Base-by-base conservation (phyloP, 1,140 invertebrate genomes). In the Myzus persicae region DNA sequence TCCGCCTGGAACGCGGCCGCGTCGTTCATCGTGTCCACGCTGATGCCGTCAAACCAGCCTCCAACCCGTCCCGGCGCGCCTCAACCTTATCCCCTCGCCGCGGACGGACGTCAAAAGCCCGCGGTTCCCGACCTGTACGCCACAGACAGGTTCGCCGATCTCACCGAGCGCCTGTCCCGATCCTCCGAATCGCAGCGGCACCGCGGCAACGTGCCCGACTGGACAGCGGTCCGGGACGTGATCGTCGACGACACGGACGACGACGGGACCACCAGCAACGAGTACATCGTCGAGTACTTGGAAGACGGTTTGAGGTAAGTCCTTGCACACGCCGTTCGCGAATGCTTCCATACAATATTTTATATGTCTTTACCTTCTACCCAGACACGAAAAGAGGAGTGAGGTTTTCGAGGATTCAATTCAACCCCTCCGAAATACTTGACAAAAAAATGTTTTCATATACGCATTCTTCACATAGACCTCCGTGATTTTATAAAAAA, bases 41-140 rank as follows among this genome's bases (percentile, higher is more conserved):
- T 54, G 48, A 40, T 26, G 48, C 48, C 88, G 48, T 38, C 51
- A 0, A 4, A 11, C 14, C 90, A 36, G 31, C 18, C 46, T 31
- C 42, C 31, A 20, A 22, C 44, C 1, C 76, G 81, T 11, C 48
- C 91, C 4, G 42, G 5, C 36, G 91, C 67, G 9, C 76, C 76
- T 36, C 81, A 85, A 84, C 81, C 46, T 36, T 84, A 51, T 40
- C 6, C 46, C 1, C 36, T 6, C 6, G 7, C n/a, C 9, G 24
- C 46, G 24, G 36, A 9, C 36, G 26, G 36, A n/a, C 46, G 31
- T 2, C 76, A 1, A 5, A 22, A 1, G n/a, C 7, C 31, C 94
- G n/a, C 48, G 4, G 93, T 76, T 4, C 94, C 94, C 87, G 94
- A 94, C 5, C 89, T 40, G 89, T 94, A 95, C 54, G 95, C 95